Percentiles rank a stretch among this genome's conserved stretches.
phyloP scores from a whole-genome alignment of 1,140 invertebrate genomes.

The Elysia chlorotica region DNA sequence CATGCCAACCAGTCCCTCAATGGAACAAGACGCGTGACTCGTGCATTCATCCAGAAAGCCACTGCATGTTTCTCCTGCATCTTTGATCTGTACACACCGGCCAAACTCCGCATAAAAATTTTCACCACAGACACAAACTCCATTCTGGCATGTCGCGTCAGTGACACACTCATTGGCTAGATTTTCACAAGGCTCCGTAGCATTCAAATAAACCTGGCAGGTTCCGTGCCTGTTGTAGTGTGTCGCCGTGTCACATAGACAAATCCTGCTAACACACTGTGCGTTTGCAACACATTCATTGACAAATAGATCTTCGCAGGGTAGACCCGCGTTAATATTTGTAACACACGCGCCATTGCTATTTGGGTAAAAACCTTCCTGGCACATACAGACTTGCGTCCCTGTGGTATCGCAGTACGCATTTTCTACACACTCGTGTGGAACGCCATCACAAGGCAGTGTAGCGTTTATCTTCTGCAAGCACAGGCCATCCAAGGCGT shows the following conservation, averaged over 20 bases:
- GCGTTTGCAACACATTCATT: no score
- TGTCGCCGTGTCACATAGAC: constrained; percentile 12
- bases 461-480: background rate
- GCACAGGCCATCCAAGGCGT: background rate
- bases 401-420: background rate
- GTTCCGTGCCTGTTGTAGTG: constrained; percentile 13
- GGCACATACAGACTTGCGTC: no score
- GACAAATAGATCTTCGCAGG: no score
- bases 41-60: background rate
- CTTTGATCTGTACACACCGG: background rate
- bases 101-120: background rate
- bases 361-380: no score
- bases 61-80: background rate
- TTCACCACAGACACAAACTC: background rate
- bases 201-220: constrained; percentile 13
- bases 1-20: no score
- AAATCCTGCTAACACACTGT: no score
- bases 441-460: background rate
- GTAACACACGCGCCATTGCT: background rate
- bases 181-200: constrained; percentile 9
- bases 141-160: background rate
- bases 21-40: background rate
- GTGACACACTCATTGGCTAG: background rate
- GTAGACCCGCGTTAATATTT: background rate
- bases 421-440: background rate